Conservation (phyloP, 1,140 invertebrate species). For the Drosophila orena region DNA sequence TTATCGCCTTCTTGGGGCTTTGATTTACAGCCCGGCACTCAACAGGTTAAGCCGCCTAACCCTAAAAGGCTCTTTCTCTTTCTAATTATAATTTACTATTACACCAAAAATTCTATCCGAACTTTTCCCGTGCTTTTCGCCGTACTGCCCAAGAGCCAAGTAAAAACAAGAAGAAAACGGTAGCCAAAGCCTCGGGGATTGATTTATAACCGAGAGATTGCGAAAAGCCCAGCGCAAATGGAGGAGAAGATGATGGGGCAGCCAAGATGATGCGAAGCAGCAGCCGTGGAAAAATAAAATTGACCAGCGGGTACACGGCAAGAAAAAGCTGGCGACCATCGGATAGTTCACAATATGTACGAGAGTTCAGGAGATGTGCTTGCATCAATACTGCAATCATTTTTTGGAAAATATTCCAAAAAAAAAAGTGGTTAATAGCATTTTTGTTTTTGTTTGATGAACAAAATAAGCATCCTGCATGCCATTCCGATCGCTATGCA, state of each 20-base stretch:
- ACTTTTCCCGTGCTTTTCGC: not conserved
- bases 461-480: not conserved
- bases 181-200: constrained; percentile 67
- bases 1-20: constrained; percentile 76
- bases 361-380: too few species aligned
- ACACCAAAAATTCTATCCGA: constrained; percentile 24
- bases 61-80: constrained; percentile 20
- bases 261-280: constrained; percentile 9
- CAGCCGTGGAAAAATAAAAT: constrained; percentile 37
- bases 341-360: too few species aligned
- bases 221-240: constrained; percentile 46
- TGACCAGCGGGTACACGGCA: constrained; percentile 8
- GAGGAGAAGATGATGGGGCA: constrained; percentile 43
- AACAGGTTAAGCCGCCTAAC: constrained; percentile 55
- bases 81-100: constrained; percentile 68
- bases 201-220: constrained; percentile 76
- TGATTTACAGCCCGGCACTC: constrained; percentile 72
- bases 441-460: too few species aligned
- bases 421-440: too few species aligned
- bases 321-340: not conserved
- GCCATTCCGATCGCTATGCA: too few species aligned
- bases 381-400: too few species aligned
- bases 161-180: constrained; percentile 55
- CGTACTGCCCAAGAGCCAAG: not conserved
- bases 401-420: too few species aligned